A percentile compares a stretch with the other conserved stretches of the same genome.
Evolutionary conservation across 2,797 vertebrate species (phyloP).

Genomic region (Balearica regulorum): DNA sequence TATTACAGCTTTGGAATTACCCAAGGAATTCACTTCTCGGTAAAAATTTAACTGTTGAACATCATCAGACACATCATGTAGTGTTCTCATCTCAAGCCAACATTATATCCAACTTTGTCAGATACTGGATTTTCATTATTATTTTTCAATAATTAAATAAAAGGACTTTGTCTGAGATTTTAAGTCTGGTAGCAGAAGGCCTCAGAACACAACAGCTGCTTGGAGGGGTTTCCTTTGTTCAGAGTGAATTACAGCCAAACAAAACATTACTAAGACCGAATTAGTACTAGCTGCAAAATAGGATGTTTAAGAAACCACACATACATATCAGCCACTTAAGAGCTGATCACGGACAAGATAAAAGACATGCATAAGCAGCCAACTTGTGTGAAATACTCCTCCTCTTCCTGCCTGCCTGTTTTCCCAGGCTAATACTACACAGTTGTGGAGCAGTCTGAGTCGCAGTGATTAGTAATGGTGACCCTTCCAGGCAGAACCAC

Average conservation of each 20-base stretch:
- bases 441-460: not conserved
- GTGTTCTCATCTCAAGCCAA: not conserved
- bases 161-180: not conserved
- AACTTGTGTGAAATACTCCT: constrained; percentile 25
- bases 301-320: constrained; percentile 38
- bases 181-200: not conserved
- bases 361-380: constrained; percentile 26
- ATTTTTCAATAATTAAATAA: not conserved
- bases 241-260: constrained; percentile 39
- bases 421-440: constrained; percentile 5
- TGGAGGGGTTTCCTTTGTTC: constrained; percentile 54
- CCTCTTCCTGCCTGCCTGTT: constrained; percentile 4
- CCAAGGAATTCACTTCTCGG: not conserved
- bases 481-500: not conserved
- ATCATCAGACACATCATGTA: not conserved
- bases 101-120: not conserved
- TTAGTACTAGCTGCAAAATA: constrained; percentile 36
- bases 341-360: constrained; percentile 31
- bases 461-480: not conserved
- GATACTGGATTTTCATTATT: not conserved
- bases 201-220: constrained; percentile 17
- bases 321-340: constrained; percentile 1
- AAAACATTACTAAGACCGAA: constrained; percentile 15
- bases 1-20: not conserved
- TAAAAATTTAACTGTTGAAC: not conserved